Base-by-base conservation (phyloP, 1,140 invertebrate species). In the Aphidius ervi region DNA sequence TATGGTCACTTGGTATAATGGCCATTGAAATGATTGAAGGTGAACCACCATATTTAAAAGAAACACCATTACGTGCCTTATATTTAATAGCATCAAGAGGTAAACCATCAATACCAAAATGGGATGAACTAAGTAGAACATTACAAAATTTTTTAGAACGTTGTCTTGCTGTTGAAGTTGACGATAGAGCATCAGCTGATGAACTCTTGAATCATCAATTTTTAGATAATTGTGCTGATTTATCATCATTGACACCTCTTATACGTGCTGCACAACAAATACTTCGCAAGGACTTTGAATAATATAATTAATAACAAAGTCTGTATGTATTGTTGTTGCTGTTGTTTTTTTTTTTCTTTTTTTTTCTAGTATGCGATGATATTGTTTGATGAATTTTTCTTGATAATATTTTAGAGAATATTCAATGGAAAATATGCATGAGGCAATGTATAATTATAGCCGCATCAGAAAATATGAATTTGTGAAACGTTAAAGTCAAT, bases 21-120 rank as follows among this genome's bases (percentile, higher is more conserved):
- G 94, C 93, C 1, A 95, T 97, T 66, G 97, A 99, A 81, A 99
- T 99, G 96, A 93, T 98, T 46, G 94, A 98, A 73, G 96, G 96
- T 1, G 94, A 98, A 75, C 97, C 97, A 7, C 95, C 95, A 1
- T 97, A 97, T 78, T 83, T 97, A 67, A 93, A 94, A 75, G 95
- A 99, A 81, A 91, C 94, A 16, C 95, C 95, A 6, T 76, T 99
- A 7, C 86, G 94, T 78, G 96, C 96, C 5, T 82, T 98, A 16
- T 99, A 98, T 83, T 82, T 98, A 56, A 99, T 99, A 63, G 95
- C 96, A 23, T 93, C 95, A 0, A 94, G 95, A 68, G 97, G 96
- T 3, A 88, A 95, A 68, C 97, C 97, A 9, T 87, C 92, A 63
- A 91, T 99, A 67, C 88, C 91, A 6, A 85, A 89, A 63, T 93